Percentiles rank a stretch among this genome's conserved stretches.
Conservation (phyloP, 2,888 invertebrate genomes). For the Bombyx huttoni region DNA sequence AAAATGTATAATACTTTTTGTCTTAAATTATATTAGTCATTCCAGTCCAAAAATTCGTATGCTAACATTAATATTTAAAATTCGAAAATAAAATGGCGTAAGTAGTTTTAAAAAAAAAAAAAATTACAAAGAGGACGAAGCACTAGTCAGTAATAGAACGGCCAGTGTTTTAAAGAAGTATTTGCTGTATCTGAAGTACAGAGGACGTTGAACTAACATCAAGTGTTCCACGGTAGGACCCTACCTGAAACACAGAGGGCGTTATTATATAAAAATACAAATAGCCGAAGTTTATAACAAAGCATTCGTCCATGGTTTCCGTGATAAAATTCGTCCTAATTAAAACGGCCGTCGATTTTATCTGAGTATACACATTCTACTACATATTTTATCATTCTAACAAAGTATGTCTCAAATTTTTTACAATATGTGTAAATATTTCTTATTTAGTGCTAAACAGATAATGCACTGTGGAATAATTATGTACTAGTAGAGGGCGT, state of each 20-base stretch:
- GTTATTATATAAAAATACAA: background rate
- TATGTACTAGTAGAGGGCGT: too few relatives aligned
- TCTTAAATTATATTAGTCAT: background rate
- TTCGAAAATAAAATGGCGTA: background rate
- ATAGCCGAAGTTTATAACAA: background rate
- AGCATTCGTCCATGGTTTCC: background rate
- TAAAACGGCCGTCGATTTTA: background rate
- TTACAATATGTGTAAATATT: constrained; percentile 15
- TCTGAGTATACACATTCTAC: background rate
- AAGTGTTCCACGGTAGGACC: background rate
- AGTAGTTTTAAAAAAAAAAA: background rate
- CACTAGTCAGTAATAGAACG: background rate
- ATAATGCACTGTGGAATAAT: too few relatives aligned
- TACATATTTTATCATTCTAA: background rate
- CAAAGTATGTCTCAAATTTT: background rate
- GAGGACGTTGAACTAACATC: background rate
- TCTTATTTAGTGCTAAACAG: constrained; percentile 10
- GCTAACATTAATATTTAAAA: background rate
- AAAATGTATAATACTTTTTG: background rate
- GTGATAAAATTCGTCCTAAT: background rate
- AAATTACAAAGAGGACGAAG: background rate
- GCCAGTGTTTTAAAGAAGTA: background rate
- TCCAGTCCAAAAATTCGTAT: background rate
- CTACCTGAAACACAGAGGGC: background rate
- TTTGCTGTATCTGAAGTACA: background rate